Percentiles rank a stretch among this genome's conserved stretches.
These are phyloP conservation scores for Aotus griseimembra DNA, from an alignment of 2,797 vertebrate genomes.

Conservation along the genomic window DNA sequence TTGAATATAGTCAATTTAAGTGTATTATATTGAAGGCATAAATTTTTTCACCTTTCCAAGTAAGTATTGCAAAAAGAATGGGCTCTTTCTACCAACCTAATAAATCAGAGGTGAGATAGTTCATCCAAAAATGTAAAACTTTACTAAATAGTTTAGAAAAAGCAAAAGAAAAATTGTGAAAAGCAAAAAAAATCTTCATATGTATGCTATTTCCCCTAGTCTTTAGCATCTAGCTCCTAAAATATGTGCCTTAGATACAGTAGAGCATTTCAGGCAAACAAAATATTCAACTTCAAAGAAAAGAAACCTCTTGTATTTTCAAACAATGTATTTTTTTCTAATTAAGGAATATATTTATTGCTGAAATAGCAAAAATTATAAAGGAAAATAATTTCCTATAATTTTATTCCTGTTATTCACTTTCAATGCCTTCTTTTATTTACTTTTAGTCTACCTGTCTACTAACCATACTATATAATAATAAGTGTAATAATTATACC, in stretches of 20 bases:
- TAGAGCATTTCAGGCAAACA: background rate
- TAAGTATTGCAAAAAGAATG: background rate
- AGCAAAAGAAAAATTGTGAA: slow-evolving; percentile 2
- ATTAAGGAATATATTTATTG: background rate
- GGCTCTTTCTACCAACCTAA: background rate
- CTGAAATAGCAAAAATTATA: background rate
- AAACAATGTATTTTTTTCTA: background rate
- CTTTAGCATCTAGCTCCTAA: slow-evolving; percentile 20
- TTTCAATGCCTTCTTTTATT: background rate
- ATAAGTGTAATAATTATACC: background rate
- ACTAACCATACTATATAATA: background rate
- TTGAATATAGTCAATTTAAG: background rate
- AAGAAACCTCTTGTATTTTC: background rate
- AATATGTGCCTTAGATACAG: background rate
- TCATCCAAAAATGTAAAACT: background rate
- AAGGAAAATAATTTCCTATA: background rate
- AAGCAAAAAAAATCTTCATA: slow-evolving; percentile 11
- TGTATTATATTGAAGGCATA: background rate
- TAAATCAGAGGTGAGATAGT: slow-evolving; percentile 34
- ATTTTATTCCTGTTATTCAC: background rate
- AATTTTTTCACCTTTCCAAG: background rate
- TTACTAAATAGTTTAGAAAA: background rate
- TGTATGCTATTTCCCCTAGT: background rate
- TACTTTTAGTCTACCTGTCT: background rate
- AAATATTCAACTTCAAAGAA: background rate